Conservation (phyloP, 2,888 invertebrate species). For the Drosophila siamana region DNA sequence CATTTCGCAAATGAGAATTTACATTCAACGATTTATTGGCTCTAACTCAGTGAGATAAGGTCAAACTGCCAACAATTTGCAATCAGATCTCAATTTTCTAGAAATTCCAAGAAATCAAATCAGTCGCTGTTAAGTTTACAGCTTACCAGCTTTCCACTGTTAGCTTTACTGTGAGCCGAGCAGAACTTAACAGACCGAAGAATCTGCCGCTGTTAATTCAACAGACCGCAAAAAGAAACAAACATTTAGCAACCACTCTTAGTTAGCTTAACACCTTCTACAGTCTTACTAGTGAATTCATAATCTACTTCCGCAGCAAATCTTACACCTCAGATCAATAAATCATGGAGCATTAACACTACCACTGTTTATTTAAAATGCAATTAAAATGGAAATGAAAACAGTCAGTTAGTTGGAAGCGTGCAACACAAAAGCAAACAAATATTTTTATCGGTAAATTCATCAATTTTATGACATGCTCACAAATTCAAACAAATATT, state of each 20-base stretch:
- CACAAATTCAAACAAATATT: slow-evolving; percentile 34
- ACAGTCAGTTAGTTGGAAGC: slow-evolving; percentile 7
- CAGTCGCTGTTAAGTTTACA: background rate
- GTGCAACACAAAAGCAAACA: background rate
- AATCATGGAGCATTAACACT: background rate
- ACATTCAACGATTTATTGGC: background rate
- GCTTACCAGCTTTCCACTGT: background rate
- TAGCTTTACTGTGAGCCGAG: background rate
- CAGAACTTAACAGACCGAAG: background rate
- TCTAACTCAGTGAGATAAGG: background rate
- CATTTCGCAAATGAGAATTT: background rate
- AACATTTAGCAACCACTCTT: background rate
- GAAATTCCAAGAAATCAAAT: too few species aligned
- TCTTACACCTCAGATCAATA: background rate
- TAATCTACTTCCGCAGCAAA: background rate
- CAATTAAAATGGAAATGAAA: slow-evolving; percentile 5
- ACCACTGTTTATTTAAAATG: slow-evolving; percentile 19
- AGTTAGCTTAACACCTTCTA: background rate
- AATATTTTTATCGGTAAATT: slow-evolving; percentile 2
- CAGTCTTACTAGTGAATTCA: background rate
- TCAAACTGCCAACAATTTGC: background rate
- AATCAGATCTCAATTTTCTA: too few species aligned
- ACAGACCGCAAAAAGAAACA: background rate
- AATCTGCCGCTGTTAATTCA: background rate
- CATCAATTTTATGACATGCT: slow-evolving; percentile 11